Base-by-base conservation (phyloP, 2,113 vertebrate genomes). In the Dasypus novemcinctus region DNA sequence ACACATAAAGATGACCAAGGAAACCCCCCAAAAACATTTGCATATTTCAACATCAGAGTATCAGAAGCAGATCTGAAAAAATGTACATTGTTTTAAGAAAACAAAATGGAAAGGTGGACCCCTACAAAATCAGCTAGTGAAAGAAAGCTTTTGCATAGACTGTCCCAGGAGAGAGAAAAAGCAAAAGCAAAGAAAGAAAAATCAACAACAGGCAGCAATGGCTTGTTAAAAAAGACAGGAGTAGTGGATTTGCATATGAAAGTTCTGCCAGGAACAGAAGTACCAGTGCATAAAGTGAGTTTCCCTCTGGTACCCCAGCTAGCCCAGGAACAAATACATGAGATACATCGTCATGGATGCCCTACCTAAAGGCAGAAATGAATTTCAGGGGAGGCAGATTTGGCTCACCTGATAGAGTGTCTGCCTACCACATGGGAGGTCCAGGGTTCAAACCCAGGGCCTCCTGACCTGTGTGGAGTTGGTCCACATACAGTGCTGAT, bases 261-360 rank as follows among this genome's bases (percentile, higher is more conserved):
- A 98, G 99, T 99, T 0, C 99, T 99, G 36, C 99, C 99, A 15
- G 99, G 99, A 81, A 99, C 99, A 4, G 99, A 99, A 98, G 97
- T 99, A n/a, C 99, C 99, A 82, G 99, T 99, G 69, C 99, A 99
- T 96, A 98, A 99, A 98, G 99, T 99, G 96, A 95, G 97, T 96
- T 29, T 74, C n/a, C n/a, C 6, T 41, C 46, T 75, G 5, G 23
- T 52, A 82, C 61, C 85, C 38, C 46, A 74, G 69, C 41, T 66
- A 27, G 46, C 46, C 76, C 4, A 82, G 23, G 29, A 59, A 31
- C 59, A 7, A 12, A 14, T 0, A 18, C 0, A 54, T 90, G 38
- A 52, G 38, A 33, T 27, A 61, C 0, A 2, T 80, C 15, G 18
- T 49, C 33, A 0, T 29, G 57, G 27, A 63, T 63, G 12, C 78